Evolutionary conservation across 2,797 vertebrate genomes (phyloP).

Genomic region (Synaphobranchus kaupii): DNA sequence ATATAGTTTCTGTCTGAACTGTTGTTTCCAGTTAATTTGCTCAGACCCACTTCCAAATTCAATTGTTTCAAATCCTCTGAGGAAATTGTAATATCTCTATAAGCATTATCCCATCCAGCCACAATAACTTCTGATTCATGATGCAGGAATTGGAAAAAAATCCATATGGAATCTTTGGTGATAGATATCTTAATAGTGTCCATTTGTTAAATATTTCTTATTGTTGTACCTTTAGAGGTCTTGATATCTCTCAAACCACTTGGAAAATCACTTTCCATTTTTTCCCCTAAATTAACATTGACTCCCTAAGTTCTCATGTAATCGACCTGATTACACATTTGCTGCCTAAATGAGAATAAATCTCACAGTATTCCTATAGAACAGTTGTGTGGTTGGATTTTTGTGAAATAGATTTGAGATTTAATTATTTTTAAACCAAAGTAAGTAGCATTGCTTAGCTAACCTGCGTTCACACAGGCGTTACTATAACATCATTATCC

Average conservation of each 20-base stretch:
- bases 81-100: neutral
- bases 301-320: neutral
- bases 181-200: neutral
- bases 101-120: neutral
- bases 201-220: neutral
- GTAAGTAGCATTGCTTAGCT: too few species aligned
- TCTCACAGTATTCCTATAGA: neutral
- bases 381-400: neutral
- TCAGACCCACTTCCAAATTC: neutral
- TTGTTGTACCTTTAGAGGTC: neutral
- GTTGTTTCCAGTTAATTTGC: neutral
- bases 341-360: neutral
- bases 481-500: neutral
- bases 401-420: neutral
- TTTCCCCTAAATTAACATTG: neutral
- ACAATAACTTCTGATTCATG: neutral
- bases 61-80: neutral
- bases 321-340: neutral
- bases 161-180: neutral
- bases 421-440: too few species aligned
- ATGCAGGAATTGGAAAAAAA: neutral
- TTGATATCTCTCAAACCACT: constrained; percentile 4
- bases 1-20: neutral
- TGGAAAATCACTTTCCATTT: neutral
- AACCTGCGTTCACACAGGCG: neutral